These are phyloP conservation scores for Choloepus didactylus DNA, from an alignment of 2,797 vertebrate species.

Conservation along the genomic window DNA sequence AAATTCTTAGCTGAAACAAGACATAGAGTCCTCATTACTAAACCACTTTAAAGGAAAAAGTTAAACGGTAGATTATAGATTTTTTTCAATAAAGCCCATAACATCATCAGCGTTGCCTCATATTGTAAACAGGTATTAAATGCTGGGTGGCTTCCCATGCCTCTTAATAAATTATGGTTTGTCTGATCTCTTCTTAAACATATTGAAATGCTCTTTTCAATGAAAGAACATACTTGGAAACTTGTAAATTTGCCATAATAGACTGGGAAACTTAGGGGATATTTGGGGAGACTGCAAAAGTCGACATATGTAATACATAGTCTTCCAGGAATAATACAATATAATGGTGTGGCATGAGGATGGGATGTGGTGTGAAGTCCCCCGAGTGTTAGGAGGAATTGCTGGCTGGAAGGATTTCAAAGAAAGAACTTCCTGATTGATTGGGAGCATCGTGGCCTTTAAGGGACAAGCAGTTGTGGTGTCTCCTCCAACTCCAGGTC, in stretches of 20 bases:
- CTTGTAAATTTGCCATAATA: neutral
- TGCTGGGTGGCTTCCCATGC: neutral
- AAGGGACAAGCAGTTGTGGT: neutral
- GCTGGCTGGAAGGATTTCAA: neutral
- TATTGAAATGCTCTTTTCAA: neutral
- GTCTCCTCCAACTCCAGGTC: neutral
- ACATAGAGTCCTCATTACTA: slow-evolving; percentile 18
- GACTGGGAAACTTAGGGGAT: neutral
- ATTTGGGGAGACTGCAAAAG: neutral
- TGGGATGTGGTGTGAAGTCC: neutral
- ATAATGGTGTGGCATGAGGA: neutral
- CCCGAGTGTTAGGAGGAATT: too few species aligned
- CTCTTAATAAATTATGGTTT: slow-evolving; percentile 37
- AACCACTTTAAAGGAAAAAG: slow-evolving; percentile 38
- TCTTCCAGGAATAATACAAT: too few species aligned
- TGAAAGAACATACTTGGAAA: slow-evolving; percentile 29
- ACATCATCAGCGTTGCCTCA: slow-evolving; percentile 50
- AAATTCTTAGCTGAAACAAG: neutral
- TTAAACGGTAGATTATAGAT: neutral
- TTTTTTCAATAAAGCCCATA: slow-evolving; percentile 54
- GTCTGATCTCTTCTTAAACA: neutral
- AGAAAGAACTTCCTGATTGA: neutral
- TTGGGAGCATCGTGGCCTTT: neutral
- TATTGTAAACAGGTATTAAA: slow-evolving; percentile 33
- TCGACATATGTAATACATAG: neutral